phyloP scores from a whole-genome alignment of 2,113 vertebrate genomes.

The Aegotheles bennettii region DNA sequence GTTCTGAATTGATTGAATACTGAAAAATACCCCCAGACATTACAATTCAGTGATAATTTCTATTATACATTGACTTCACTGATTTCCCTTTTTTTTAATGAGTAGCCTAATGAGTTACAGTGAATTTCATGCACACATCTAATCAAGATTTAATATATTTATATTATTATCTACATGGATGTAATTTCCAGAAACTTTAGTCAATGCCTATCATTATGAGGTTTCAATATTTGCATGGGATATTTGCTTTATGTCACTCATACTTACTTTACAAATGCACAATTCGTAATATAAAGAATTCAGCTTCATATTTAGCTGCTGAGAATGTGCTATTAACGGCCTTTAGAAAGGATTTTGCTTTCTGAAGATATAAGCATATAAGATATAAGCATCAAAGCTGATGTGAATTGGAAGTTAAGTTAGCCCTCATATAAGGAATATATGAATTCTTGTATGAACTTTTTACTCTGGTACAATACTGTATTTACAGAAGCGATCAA shows the following conservation, averaged over 20 bases:
- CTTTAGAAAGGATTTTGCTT: neutral
- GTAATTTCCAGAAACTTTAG: neutral
- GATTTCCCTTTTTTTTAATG: neutral
- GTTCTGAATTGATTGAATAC: neutral
- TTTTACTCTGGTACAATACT: neutral
- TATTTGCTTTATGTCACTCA: neutral
- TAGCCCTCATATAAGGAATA: neutral
- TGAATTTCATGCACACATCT: neutral
- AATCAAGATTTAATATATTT: neutral
- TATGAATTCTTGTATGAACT: neutral
- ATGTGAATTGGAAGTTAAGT: neutral
- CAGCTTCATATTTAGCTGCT: neutral
- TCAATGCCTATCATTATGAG: neutral
- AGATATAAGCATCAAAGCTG: too few relatives aligned
- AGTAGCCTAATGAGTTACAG: neutral
- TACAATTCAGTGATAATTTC: neutral
- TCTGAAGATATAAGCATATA: too few relatives aligned
- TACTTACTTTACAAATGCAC: neutral
- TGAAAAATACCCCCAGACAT: neutral
- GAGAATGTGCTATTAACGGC: neutral
- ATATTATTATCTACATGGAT: neutral
- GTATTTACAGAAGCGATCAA: neutral
- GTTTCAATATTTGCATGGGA: neutral
- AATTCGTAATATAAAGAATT: neutral
- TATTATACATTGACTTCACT: neutral